These are phyloP conservation scores for Drosophila ambigua DNA, from an alignment of 1,140 invertebrate species.

Conservation along the genomic window DNA sequence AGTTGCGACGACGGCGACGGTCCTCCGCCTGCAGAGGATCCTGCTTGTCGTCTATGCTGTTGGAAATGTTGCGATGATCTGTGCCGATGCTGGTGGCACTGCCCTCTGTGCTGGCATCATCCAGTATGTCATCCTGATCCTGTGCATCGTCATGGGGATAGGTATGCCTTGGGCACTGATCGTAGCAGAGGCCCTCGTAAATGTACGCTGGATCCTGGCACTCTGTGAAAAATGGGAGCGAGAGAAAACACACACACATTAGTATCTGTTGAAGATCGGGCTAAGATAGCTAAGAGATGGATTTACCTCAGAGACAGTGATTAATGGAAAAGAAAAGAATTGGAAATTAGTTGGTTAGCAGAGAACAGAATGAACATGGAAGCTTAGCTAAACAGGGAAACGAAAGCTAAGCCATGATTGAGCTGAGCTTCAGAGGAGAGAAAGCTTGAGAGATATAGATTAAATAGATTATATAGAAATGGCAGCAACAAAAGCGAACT, in stretches of 20 bases:
- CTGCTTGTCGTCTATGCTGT: slow-evolving; percentile 36
- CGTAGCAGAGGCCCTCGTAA: slow-evolving; percentile 65
- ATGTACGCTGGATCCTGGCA: slow-evolving; percentile 60
- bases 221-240: slow-evolving; percentile 53
- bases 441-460: too few relatives aligned
- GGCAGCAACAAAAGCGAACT: slow-evolving; percentile 15
- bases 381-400: background rate
- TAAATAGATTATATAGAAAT: background rate
- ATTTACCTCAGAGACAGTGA: slow-evolving; percentile 56
- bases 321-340: slow-evolving; percentile 14
- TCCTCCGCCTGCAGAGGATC: slow-evolving; percentile 70
- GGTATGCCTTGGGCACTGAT: slow-evolving; percentile 66
- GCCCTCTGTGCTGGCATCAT: background rate
- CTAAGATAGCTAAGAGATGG: background rate
- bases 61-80: slow-evolving; percentile 17
- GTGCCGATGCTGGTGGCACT: background rate
- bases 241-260: background rate
- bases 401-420: slow-evolving; percentile 1
- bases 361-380: background rate
- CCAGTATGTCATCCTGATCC: slow-evolving; percentile 1
- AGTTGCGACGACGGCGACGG: slow-evolving; percentile 36
- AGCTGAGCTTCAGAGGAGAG: slow-evolving; percentile 7
- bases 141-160: slow-evolving; percentile 40
- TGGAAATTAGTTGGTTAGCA: slow-evolving; percentile 23
- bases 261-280: background rate